phyloP scores from a whole-genome alignment of 2,888 invertebrate species.

The Dichetophora obliterata region DNA sequence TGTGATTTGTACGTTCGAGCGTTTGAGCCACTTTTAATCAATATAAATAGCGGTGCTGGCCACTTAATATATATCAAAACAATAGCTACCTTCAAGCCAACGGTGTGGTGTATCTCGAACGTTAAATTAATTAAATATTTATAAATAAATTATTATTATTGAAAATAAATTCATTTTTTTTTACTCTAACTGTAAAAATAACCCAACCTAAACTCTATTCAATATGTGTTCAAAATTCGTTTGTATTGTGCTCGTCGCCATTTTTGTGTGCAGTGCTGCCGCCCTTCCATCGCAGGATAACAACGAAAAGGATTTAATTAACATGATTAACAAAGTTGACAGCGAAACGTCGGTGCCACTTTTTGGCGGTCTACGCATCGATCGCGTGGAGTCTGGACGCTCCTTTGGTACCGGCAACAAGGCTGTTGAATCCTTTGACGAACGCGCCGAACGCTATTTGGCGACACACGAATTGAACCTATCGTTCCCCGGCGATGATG shows the following conservation, averaged over 20 bases:
- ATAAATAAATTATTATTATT: conserved; percentile 39
- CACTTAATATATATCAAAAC: conserved; percentile 69
- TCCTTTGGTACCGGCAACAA: conserved; percentile 61
- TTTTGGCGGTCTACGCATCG: conserved; percentile 69
- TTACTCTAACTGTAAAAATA: not conserved
- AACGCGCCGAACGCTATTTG: conserved; percentile 71
- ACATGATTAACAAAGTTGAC: conserved; percentile 70
- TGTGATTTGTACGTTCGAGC: not conserved
- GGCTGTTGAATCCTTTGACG: conserved; percentile 68
- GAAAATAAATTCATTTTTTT: conserved; percentile 20
- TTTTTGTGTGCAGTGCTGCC: conserved; percentile 60
- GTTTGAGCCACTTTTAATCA: conserved; percentile 25
- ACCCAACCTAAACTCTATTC: conserved; percentile 36
- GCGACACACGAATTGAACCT: conserved; percentile 71
- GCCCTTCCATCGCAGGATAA: conserved; percentile 67
- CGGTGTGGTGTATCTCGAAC: conserved; percentile 54
- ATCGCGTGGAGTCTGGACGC: conserved; percentile 66
- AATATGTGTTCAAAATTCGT: conserved; percentile 68
- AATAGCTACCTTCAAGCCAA: conserved; percentile 64
- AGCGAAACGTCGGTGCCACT: conserved; percentile 67
- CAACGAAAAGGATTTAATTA: conserved; percentile 69
- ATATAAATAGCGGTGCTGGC: conserved; percentile 66
- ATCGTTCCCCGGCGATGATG: conserved; percentile 67
- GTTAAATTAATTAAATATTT: conserved; percentile 42
- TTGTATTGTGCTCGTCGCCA: conserved; percentile 65